Evolutionary conservation across 2,888 invertebrate species (phyloP).

Genomic region (Quadroppia sp.): DNA sequence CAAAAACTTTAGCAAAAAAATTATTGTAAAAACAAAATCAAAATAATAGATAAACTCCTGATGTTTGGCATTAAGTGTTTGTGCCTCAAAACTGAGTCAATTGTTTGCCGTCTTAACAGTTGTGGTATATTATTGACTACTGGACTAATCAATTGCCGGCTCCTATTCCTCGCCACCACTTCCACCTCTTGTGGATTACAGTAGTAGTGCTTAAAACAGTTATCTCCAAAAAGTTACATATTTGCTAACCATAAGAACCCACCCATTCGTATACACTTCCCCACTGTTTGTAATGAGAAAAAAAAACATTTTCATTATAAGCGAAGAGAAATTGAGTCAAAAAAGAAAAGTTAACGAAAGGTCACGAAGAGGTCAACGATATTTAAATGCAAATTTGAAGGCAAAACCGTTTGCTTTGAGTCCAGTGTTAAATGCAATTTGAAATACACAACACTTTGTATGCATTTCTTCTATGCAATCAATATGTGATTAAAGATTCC

Average conservation of each 20-base stretch:
- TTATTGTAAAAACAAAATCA: too few species aligned
- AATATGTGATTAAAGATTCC: neutral
- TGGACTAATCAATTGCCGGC: neutral
- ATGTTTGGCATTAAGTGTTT: too few species aligned
- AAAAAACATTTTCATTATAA: neutral
- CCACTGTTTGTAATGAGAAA: slow-evolving; percentile 28
- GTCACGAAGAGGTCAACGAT: slow-evolving; percentile 5
- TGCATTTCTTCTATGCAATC: neutral
- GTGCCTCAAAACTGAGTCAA: too few species aligned
- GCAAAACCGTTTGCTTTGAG: neutral
- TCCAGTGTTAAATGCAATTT: neutral
- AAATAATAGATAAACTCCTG: neutral
- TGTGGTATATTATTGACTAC: slow-evolving; percentile 2
- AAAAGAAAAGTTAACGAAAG: neutral
- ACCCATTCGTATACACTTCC: neutral
- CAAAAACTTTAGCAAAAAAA: too few species aligned
- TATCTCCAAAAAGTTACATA: neutral
- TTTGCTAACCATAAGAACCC: slow-evolving; percentile 11
- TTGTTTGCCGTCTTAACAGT: neutral
- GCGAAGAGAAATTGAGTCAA: neutral
- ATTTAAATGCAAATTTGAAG: slow-evolving; percentile 21
- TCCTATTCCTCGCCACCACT: neutral
- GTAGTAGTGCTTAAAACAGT: neutral
- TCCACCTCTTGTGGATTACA: neutral
- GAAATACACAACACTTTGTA: neutral